Evolutionary conservation across 2,888 invertebrate genomes (phyloP).

Genomic region (Drosophila crucigera): DNA sequence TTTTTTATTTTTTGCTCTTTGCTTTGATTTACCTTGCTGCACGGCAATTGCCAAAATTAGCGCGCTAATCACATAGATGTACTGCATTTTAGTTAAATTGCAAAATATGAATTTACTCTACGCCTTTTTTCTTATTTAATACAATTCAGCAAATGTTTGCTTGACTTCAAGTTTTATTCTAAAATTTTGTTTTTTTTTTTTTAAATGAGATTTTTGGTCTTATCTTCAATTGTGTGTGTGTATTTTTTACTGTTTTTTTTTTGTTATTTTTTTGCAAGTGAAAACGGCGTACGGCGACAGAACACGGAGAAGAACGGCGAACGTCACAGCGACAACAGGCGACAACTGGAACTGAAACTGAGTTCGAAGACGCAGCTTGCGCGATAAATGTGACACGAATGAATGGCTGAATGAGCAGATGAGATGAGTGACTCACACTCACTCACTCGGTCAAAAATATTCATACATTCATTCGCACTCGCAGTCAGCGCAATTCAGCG

Average conservation of each 20-base stretch:
- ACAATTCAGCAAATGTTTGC: slow-evolving; percentile 19
- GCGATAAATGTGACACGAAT: slow-evolving; percentile 68
- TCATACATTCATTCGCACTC: slow-evolving; percentile 9
- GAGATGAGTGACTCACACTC: slow-evolving; percentile 18
- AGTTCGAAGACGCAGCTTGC: slow-evolving; percentile 52
- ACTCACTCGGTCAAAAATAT: slow-evolving; percentile 26
- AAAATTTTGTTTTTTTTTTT: slow-evolving; percentile 9
- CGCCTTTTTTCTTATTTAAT: slow-evolving; percentile 9
- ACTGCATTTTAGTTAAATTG: slow-evolving; percentile 80
- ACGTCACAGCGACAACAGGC: slow-evolving; percentile 55
- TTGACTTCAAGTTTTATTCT: slow-evolving; percentile 5
- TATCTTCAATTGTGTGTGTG: slow-evolving; percentile 22
- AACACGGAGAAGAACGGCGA: slow-evolving; percentile 19
- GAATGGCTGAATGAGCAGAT: slow-evolving; percentile 42
- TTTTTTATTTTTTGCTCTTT: slow-evolving; percentile 29
- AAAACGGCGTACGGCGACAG: slow-evolving; percentile 50
- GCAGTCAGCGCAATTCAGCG: slow-evolving; percentile 18
- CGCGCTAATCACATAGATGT: slow-evolving; percentile 83
- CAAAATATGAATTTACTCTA: slow-evolving; percentile 30
- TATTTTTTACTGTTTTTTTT: slow-evolving; percentile 9
- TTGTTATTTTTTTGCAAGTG: slow-evolving; percentile 43
- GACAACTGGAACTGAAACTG: slow-evolving; percentile 64
- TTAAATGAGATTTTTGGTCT: slow-evolving; percentile 10
- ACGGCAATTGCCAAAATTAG: slow-evolving; percentile 84
- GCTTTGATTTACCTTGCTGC: slow-evolving; percentile 84